These are phyloP conservation scores for Parambassis ranga DNA, from an alignment of 2,797 vertebrate genomes.

Conservation along the genomic window DNA sequence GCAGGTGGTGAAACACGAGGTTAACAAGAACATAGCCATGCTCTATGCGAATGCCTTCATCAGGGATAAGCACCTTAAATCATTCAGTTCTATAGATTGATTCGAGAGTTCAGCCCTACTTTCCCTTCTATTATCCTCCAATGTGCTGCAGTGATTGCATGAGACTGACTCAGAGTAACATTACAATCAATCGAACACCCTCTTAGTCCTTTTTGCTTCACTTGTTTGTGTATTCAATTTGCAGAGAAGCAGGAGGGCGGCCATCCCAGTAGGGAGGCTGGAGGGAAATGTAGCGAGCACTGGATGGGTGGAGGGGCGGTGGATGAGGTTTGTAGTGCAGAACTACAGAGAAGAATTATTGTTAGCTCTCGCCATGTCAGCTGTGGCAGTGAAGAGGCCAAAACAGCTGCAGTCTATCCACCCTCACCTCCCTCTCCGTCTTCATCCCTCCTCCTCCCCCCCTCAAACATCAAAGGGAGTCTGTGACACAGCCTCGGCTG, in stretches of 20 bases:
- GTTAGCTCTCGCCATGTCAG: slow-evolving; percentile 63
- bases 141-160: slow-evolving; percentile 7
- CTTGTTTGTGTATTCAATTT: slow-evolving; percentile 18
- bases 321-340: slow-evolving; percentile 11
- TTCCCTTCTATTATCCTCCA: not conserved
- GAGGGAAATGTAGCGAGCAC: no score
- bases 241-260: slow-evolving; percentile 12
- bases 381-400: slow-evolving; percentile 69
- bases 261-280: not conserved
- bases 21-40: slow-evolving; percentile 11
- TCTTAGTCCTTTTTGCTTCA: slow-evolving; percentile 15
- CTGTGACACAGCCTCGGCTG: slow-evolving; percentile 61
- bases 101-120: not conserved
- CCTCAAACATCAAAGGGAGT: slow-evolving; percentile 73
- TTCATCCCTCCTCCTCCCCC: slow-evolving; percentile 3
- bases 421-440: slow-evolving; percentile 22
- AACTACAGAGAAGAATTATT: slow-evolving; percentile 62
- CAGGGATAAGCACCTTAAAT: not conserved
- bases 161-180: not conserved
- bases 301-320: not conserved
- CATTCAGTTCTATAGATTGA: not conserved
- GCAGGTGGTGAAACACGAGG: slow-evolving; percentile 19
- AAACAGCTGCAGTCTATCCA: slow-evolving; percentile 70
- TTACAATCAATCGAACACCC: slow-evolving; percentile 16
- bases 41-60: slow-evolving; percentile 10